Conservation (phyloP, 92 coral and sea anemone species). For the Desmophyllum pertusum region DNA sequence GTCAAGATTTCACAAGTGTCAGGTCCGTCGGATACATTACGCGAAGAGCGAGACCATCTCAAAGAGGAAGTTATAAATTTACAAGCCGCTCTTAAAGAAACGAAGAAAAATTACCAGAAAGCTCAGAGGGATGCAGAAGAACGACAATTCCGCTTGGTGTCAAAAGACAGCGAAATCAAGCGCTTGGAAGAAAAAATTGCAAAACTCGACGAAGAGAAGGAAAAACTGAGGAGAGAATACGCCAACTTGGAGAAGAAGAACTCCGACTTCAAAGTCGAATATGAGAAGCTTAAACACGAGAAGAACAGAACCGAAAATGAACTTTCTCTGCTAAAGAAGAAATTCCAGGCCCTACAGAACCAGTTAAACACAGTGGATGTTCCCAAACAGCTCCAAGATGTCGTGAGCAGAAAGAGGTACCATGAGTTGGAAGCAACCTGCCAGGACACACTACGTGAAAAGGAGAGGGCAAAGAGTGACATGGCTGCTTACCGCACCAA, state of each 20-base stretch:
- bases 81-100: constrained; percentile 62
- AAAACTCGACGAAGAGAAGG: constrained; percentile 68
- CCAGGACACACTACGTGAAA: constrained; percentile 77
- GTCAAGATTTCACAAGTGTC: constrained; percentile 49
- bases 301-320: constrained; percentile 74
- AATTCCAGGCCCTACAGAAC: constrained; percentile 70
- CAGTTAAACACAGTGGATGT: constrained; percentile 60
- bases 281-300: constrained; percentile 76
- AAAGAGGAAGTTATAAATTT: constrained; percentile 64
- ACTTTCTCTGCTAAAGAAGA: constrained; percentile 65
- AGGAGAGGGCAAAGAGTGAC: constrained; percentile 74
- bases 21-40: constrained; percentile 41
- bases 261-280: constrained; percentile 71
- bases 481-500: constrained; percentile 67
- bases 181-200: constrained; percentile 73
- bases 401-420: constrained; percentile 61
- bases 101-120: constrained; percentile 64
- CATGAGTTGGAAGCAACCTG: constrained; percentile 75
- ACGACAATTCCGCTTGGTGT: constrained; percentile 62
- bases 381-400: constrained; percentile 59
- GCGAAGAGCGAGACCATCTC: constrained; percentile 68
- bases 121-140: constrained; percentile 75
- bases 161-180: constrained; percentile 62
- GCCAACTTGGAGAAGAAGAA: constrained; percentile 56
- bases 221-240: constrained; percentile 56